Base-by-base conservation (phyloP, 2,888 invertebrate genomes). In the Scaptodrosophila latifasciaeformis region DNA sequence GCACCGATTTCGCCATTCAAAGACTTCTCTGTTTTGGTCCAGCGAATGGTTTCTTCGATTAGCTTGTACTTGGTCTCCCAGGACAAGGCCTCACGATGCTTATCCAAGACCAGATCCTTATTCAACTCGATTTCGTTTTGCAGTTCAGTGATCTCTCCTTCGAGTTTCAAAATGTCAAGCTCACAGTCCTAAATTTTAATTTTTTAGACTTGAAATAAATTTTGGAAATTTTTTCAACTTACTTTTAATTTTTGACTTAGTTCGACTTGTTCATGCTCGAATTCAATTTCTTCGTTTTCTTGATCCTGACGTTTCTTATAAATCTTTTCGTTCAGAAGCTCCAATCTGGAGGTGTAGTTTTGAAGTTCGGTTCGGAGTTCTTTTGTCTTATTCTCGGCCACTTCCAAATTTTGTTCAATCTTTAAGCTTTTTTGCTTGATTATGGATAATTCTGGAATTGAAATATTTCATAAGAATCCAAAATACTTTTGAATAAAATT, bases 61-160 rank as follows among this genome's bases (percentile, higher is more conserved):
- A 94, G 83, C 67, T 92, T 86, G 54, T 92, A 90, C 87, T 94
- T 94, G 63, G 92, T 91, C 81, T 95, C 93, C 95, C 95, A 95
- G 24, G 92, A 91, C 21, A 94, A 87, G 6, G 91, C 89, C 82
- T 94, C 92, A 30, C 91, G 88, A 59, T 92, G 89, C 15, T 92
- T 84, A 35, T 91, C 90, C 49, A 91, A 89, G 1, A 91, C 90
- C 0, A 92, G 83, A 40, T 82, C 74, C 37, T 85, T 86, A 27
- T 71, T 62, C 29, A 88, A 86, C 19, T 89, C 87, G 75, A 93
- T 93, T 21, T 92, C 91, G 43, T 89, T 89, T 62, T 91, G 90
- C 46, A 93, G 82, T 2, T 90, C 88, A 53, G 89, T 88, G 34
- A 94, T 91, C 52, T 92, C 91, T 42, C 90, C 90, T 83, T 93